phyloP scores from a whole-genome alignment of 2,888 invertebrate species.

The Apamea anceps region DNA sequence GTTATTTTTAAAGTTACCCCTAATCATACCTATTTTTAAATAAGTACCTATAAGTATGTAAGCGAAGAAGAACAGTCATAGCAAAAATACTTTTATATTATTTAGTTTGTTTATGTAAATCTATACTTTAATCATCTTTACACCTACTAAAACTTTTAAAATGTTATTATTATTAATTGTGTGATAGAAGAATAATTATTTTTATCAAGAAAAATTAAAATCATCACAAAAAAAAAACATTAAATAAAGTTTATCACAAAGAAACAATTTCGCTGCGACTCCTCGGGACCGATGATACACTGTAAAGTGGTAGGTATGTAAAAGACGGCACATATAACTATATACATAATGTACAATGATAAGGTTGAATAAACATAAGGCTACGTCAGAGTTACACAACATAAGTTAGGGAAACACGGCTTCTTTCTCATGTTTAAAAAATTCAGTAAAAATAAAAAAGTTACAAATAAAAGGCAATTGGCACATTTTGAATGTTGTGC shows the following conservation, averaged over 20 bases:
- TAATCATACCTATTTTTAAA: too few relatives aligned
- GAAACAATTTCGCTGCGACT: conserved; percentile 49
- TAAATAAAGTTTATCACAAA: conserved; percentile 23
- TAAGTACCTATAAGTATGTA: not conserved
- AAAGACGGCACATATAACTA: not conserved
- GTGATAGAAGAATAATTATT: not conserved
- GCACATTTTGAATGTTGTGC: too few relatives aligned
- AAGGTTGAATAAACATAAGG: conserved; percentile 38
- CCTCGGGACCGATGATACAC: conserved; percentile 8
- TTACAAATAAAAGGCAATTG: not conserved
- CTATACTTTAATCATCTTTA: too few relatives aligned
- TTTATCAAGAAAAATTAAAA: not conserved
- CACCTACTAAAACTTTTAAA: not conserved
- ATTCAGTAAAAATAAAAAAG: not conserved
- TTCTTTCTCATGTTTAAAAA: not conserved
- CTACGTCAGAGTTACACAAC: conserved; percentile 27
- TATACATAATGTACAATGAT: conserved; percentile 23
- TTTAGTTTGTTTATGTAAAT: not conserved
- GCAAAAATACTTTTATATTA: not conserved
- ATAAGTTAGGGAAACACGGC: not conserved
- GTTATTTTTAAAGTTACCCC: too few relatives aligned
- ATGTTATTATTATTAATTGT: not conserved
- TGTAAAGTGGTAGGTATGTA: conserved; percentile 21
- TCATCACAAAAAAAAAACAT: conserved; percentile 12
- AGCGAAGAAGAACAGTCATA: not conserved